Percentiles rank a stretch among this genome's conserved stretches.
Conservation (phyloP, 2,797 vertebrate genomes). For the Chelon labrosus region DNA sequence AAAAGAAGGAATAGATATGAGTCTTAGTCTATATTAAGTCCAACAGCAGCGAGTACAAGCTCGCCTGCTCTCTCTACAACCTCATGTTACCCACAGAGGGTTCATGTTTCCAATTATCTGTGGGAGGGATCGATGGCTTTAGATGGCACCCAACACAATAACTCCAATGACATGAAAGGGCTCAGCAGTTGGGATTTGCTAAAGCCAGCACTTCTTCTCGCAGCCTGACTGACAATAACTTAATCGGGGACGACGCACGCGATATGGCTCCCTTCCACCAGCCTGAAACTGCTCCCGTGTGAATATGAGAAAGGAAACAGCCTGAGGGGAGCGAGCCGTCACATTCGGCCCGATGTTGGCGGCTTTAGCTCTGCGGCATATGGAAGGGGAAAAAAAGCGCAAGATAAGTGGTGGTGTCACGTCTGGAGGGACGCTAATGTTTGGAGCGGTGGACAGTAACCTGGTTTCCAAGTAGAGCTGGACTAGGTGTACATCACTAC, state of each 20-base stretch:
- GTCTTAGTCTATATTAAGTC: constrained; percentile 3
- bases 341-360: constrained; percentile 64
- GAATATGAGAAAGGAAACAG: constrained; percentile 56
- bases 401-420: constrained; percentile 19
- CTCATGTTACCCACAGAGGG: constrained; percentile 32
- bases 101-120: constrained; percentile 44
- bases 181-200: constrained; percentile 36
- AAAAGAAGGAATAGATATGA: constrained; percentile 1
- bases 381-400: constrained; percentile 25
- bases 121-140: constrained; percentile 10
- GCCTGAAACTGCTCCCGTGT: constrained; percentile 50
- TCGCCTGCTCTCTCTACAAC: constrained; percentile 3
- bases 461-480: constrained; percentile 51
- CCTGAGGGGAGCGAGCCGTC: constrained; percentile 57
- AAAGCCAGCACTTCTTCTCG: constrained; percentile 53
- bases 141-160: constrained; percentile 38
- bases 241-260: constrained; percentile 60
- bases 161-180: constrained; percentile 27
- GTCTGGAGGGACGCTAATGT: constrained; percentile 47
- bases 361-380: constrained; percentile 46
- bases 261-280: constrained; percentile 51
- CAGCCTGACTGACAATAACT: constrained; percentile 50
- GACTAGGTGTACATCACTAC: not conserved
- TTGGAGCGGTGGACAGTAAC: constrained; percentile 33
- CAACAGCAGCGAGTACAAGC: constrained; percentile 13